Base-by-base conservation (phyloP, 2,797 vertebrate genomes). In the Holocentrus rufus region DNA sequence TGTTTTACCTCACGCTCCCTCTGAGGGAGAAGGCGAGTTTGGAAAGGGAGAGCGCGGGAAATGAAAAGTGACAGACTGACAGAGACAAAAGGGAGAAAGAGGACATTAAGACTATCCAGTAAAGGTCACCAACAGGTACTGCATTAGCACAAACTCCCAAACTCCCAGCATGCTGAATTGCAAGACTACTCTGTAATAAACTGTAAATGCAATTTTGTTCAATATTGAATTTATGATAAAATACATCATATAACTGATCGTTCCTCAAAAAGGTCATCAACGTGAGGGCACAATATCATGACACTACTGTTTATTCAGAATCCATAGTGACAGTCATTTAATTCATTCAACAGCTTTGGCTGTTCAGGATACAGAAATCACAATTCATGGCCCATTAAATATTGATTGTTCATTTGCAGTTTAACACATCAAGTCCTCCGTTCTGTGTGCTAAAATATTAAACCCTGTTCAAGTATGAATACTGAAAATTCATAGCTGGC, bases 351-450 rank as follows among this genome's bases (percentile, higher is more conserved):
- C 72, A 56, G 61, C 55, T 72, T 52, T 57, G 57, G 46, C 79
- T 77, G 76, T 55, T 70, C 65, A 49, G 66, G 60, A 64, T 52
- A 20, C 49, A 75, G 72, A 87, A 88, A 88, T 77, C 77, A 79
- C 72, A 81, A 88, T 90, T 90, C 74, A 89, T 73, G 57, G 55
- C 30, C 56, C 61, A 88, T 91, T 87, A 90, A 93, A 91, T 77
- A 92, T 87, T 87, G 52, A 91, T 92, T 64, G 85, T 79, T 76
- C 66, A 89, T 91, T 88, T 84, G 74, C 70, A 89, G 88, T 85
- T 87, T 79, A 74, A 77, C 42, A 68, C 74, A 79, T 81, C 59
- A 74, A 81, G 81, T 72, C 74, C 65, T 55, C 34, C 74, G 85
- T 90, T 90, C 52, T 57, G 61, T 61, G 67, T 49, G 17, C 44